Evolutionary conservation across 2,888 invertebrate genomes (phyloP).

Genomic region (Drosophila subquinaria): DNA sequence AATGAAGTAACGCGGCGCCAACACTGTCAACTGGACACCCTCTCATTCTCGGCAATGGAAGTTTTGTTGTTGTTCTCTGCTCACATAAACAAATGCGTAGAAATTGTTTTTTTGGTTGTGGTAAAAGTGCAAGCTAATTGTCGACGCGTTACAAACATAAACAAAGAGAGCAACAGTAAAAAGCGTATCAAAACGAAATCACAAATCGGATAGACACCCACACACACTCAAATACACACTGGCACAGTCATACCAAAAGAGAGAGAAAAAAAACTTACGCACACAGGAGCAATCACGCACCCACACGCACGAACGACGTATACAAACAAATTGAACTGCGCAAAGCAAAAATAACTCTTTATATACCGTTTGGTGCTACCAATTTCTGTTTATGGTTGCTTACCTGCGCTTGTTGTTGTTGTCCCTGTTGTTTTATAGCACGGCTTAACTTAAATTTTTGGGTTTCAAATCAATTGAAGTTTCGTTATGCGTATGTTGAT

Average conservation of each 20-base stretch:
- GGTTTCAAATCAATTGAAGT: conserved; percentile 50
- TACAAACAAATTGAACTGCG: conserved; percentile 39
- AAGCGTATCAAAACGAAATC: conserved; percentile 39
- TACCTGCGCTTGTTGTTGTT: conserved; percentile 67
- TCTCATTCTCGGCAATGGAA: neutral
- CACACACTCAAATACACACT: conserved; percentile 19
- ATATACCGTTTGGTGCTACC: conserved; percentile 27
- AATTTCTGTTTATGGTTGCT: conserved; percentile 36
- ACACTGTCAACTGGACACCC: conserved; percentile 42
- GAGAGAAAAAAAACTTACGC: conserved; percentile 18
- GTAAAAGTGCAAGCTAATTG: conserved; percentile 63
- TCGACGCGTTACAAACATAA: conserved; percentile 60
- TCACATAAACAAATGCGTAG: conserved; percentile 73
- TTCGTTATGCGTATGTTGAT: conserved; percentile 39
- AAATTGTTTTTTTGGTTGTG: conserved; percentile 31
- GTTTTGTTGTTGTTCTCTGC: conserved; percentile 21
- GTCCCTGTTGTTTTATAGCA: conserved; percentile 22
- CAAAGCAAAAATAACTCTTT: conserved; percentile 36
- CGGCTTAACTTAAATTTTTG: conserved; percentile 37
- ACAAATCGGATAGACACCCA: conserved; percentile 43
- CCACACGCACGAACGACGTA: conserved; percentile 28
- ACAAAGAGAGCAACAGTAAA: conserved; percentile 59
- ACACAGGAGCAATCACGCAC: conserved; percentile 29
- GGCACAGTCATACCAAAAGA: conserved; percentile 4
- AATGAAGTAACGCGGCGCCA: conserved; percentile 8